Evolutionary conservation across 2,113 vertebrate species (phyloP), one percentile per base, ranked within the genome.

Genomic region (Melanostigma gelatinosum): DNA sequence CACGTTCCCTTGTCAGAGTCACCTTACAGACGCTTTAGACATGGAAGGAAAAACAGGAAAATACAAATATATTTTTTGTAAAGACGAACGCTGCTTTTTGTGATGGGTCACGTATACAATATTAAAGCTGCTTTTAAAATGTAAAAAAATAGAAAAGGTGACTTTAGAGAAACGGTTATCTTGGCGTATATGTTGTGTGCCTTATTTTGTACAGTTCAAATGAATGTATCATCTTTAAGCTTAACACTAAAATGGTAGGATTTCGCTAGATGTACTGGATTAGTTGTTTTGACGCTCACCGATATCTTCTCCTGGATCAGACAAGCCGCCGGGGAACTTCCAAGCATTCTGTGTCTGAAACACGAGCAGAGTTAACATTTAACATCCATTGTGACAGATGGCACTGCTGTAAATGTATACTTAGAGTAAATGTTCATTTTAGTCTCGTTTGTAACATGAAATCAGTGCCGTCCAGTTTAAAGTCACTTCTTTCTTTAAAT

Each of bases 321-420:
- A 96, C 82, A 99, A 89, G 34, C 97, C 98, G 58, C 98, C 98
- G 60, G 98, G 98, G 88, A 99, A 97, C 84, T 98, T 99, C 98
- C 98, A 99, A 4, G 94, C 94, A 0, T 97, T 98, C 88, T 89
- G 85, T 27, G 93, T 94, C 97, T 98, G 95, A 81, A 95, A 95
- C 6, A 58, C 24, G 55, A 29, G 55, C 40, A 86, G 50, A 63
- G 7, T 64, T 50, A 6, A 82, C 40, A 18, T 32, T 70, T 24
- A 55, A 58, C 27, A 24, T 22, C 10, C 42, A 18, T 58, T 44
- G 64, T 72, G 65, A 82, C 4, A 11, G 61, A 82, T 54, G 32
- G 73, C 70, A 77, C 87, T 87, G 81, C 87, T 89, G 82, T 87
- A 90, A 76, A 83, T 15, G 20, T 22, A 64, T 27, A 57, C 65